Base-by-base conservation (phyloP, 2,888 invertebrate genomes). In the Calliopum simillimum region DNA sequence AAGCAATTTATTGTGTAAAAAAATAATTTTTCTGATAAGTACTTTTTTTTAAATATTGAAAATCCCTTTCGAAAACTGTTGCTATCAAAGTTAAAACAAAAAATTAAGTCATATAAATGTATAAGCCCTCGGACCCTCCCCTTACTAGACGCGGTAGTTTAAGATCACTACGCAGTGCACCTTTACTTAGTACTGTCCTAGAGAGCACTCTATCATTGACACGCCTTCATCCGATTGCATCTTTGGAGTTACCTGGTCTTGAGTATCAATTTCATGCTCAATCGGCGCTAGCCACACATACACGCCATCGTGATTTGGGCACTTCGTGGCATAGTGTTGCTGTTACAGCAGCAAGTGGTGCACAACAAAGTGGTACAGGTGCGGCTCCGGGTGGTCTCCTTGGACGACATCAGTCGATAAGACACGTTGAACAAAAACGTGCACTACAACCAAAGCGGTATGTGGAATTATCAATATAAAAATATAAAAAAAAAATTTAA, bases 81-180 rank as follows among this genome's bases (percentile, higher is more conserved):
- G 8, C 33, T 33, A 33, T 33, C 33, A 14, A 14, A 46, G 14
- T 4, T 3, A 6, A 33, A 4, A 8, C 5, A 33, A 8, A 33
- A 33, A 33, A 33, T 33, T 33, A 33, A 33, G 33, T 41, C 68
- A 68, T 68, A 79, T 84, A 86, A 86, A 86, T 86, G 87, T 86
- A 82, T 83, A 86, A 85, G 77, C 33, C 33, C 33, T 81, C 84
- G 76, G 82, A 84, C 72, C 81, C 85, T 33, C 33, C 33, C n/a
- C 74, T 83, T 74, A 82, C 82, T 77, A 81, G 85, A 79, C 86
- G 85, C 79, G 84, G 85, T 84, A 86, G 86, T 81, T 82, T 86
- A 78, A 85, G 86, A 84, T 86, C 86, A 79, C 85, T 86, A 75
- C 84, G 86, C 79, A 86, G 86, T 78, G 86, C 87, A 71, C 87